These are phyloP conservation scores for Acleris laterana DNA, from an alignment of 2,888 invertebrate species.

Conservation along the genomic window DNA sequence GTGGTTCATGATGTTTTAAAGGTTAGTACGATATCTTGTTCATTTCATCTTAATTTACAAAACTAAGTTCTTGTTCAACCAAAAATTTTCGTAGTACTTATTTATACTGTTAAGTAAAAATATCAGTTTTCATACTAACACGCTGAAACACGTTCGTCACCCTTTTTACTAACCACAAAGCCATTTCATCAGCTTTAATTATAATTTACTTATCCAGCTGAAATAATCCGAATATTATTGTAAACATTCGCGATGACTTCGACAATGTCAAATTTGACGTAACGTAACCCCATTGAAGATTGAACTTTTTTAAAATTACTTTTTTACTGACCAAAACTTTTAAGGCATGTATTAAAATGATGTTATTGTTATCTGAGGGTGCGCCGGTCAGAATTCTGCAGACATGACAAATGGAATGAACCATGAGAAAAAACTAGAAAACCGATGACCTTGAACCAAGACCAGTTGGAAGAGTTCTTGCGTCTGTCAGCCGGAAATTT, in stretches of 20 bases:
- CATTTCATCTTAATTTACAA: not conserved
- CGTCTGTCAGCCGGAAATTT: slow-evolving; percentile 85
- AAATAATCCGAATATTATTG: slow-evolving; percentile 28
- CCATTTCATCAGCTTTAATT: slow-evolving; percentile 48
- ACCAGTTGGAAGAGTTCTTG: slow-evolving; percentile 86
- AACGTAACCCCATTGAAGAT: slow-evolving; percentile 6
- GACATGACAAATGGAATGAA: slow-evolving; percentile 77
- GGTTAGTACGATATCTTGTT: slow-evolving; percentile 27
- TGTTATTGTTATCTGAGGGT: slow-evolving; percentile 21
- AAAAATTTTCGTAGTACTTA: no score
- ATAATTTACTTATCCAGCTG: not conserved
- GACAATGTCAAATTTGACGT: slow-evolving; percentile 26
- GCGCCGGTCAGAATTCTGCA: slow-evolving; percentile 34
- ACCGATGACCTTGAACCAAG: slow-evolving; percentile 87
- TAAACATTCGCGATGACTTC: slow-evolving; percentile 35
- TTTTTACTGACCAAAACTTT: slow-evolving; percentile 18
- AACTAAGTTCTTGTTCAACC: not conserved
- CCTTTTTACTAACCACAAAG: slow-evolving; percentile 59
- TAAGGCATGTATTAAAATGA: slow-evolving; percentile 20
- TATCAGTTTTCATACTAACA: slow-evolving; percentile 51
- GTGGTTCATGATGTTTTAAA: slow-evolving; percentile 23
- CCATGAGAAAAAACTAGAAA: slow-evolving; percentile 63
- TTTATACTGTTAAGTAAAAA: no score
- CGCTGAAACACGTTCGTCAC: slow-evolving; percentile 51
- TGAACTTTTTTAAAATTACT: not conserved